Conservation (phyloP, 2,113 vertebrate species). For the Perca fluviatilis region DNA sequence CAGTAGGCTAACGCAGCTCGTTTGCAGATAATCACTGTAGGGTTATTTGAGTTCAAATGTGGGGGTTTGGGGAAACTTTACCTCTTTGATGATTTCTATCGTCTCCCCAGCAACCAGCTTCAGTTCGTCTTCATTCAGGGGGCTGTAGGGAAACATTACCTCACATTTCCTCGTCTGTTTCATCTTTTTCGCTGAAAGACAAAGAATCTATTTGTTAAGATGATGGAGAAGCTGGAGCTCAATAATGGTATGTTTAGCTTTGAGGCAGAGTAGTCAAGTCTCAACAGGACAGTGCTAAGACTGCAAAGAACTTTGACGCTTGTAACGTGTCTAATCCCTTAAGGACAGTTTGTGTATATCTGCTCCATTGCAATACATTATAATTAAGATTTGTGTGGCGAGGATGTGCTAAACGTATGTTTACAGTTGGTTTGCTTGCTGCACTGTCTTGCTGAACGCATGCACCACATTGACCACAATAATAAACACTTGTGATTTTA, state of each 20-base stretch:
- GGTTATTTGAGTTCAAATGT: background rate
- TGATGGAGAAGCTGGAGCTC: background rate
- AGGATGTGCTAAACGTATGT: conserved; percentile 47
- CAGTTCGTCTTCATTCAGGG: conserved; percentile 86
- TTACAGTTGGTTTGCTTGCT: conserved; percentile 18
- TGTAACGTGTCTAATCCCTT: conserved; percentile 1
- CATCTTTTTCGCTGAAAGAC: conserved; percentile 66
- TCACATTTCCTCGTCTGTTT: conserved; percentile 85
- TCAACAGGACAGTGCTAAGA: conserved; percentile 2
- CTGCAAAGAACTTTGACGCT: background rate
- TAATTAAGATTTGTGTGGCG: conserved; percentile 23
- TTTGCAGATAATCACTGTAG: background rate
- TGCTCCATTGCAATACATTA: background rate
- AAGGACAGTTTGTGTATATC: conserved; percentile 13
- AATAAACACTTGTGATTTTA: background rate
- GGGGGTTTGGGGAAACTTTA: conserved; percentile 26
- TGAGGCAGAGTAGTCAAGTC: conserved; percentile 6
- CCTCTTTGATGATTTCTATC: conserved; percentile 88
- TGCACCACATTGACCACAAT: conserved; percentile 25
- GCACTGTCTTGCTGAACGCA: conserved; percentile 7
- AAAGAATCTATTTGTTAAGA: conserved; percentile 13
- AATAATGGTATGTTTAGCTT: background rate
- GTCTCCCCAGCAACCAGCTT: conserved; percentile 85
- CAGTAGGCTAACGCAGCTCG: background rate
- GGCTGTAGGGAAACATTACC: conserved; percentile 83